phyloP scores from a whole-genome alignment of 2,797 vertebrate genomes.

The Malacoraja senta region DNA sequence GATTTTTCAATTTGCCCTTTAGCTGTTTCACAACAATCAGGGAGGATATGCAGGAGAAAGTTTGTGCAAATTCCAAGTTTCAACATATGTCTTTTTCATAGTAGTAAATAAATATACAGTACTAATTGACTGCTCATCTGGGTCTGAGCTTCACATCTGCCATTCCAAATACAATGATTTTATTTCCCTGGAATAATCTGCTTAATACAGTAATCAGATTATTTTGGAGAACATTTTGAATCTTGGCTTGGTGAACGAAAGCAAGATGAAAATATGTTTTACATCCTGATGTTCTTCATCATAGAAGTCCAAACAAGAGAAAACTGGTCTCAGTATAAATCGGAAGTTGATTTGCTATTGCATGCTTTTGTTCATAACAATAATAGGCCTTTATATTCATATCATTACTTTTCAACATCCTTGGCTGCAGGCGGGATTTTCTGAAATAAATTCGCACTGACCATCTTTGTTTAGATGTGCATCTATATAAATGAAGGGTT shows the following conservation, averaged over 20 bases:
- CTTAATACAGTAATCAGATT: neutral
- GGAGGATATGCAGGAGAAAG: neutral
- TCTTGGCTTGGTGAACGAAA: neutral
- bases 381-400: neutral
- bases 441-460: no score
- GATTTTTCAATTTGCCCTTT: neutral
- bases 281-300: neutral
- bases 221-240: neutral
- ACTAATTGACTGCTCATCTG: neutral
- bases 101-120: neutral
- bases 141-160: neutral
- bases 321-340: neutral
- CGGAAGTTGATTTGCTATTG: neutral
- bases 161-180: neutral
- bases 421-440: no score
- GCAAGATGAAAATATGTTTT: neutral
- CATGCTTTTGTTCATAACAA: neutral
- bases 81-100: neutral
- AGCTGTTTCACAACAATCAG: neutral
- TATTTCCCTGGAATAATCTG: neutral
- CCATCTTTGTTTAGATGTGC: no score
- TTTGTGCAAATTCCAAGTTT: neutral
- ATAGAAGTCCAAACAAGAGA: neutral
- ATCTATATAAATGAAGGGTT: no score
- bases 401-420: no score